Percentiles rank a stretch among this genome's conserved stretches.
Conservation (phyloP, 2,797 vertebrate genomes). For the Xenopus petersii region DNA sequence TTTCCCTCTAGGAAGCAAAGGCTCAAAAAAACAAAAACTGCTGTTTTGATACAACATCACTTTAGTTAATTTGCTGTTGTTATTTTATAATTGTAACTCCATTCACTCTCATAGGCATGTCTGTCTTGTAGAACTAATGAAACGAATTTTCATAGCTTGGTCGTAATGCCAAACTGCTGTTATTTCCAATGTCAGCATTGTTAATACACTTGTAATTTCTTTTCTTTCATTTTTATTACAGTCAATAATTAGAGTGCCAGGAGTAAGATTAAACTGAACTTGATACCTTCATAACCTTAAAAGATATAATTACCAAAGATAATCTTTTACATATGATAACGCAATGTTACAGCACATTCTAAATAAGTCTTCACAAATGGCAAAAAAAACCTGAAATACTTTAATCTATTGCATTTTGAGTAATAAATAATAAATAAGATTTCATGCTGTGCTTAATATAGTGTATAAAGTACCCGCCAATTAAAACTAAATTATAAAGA, state of each 20-base stretch:
- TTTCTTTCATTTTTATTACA: constrained; percentile 24
- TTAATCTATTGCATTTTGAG: too few species aligned
- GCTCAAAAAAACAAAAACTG: not conserved
- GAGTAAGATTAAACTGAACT: constrained; percentile 13
- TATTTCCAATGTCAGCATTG: constrained; percentile 22
- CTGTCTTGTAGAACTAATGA: constrained; percentile 38
- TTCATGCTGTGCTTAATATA: too few species aligned
- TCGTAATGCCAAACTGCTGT: constrained; percentile 24
- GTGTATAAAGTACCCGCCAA: too few species aligned
- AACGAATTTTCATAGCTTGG: constrained; percentile 17
- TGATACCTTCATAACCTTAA: constrained; percentile 15
- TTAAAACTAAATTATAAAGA: too few species aligned
- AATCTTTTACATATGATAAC: not conserved
- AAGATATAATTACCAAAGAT: constrained; percentile 1
- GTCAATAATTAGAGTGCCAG: constrained; percentile 34
- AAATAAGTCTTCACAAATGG: too few species aligned
- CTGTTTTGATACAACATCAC: not conserved
- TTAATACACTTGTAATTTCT: constrained; percentile 24
- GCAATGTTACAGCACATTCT: not conserved
- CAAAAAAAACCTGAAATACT: too few species aligned
- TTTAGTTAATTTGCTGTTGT: not conserved
- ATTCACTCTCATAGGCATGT: not conserved
- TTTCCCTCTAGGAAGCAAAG: too few species aligned
- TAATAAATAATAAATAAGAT: too few species aligned
- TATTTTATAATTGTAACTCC: not conserved